Evolutionary conservation across 1,140 invertebrate genomes (phyloP), one percentile per base, ranked within the genome.

Genomic region (Trialeurodes vaporariorum): DNA sequence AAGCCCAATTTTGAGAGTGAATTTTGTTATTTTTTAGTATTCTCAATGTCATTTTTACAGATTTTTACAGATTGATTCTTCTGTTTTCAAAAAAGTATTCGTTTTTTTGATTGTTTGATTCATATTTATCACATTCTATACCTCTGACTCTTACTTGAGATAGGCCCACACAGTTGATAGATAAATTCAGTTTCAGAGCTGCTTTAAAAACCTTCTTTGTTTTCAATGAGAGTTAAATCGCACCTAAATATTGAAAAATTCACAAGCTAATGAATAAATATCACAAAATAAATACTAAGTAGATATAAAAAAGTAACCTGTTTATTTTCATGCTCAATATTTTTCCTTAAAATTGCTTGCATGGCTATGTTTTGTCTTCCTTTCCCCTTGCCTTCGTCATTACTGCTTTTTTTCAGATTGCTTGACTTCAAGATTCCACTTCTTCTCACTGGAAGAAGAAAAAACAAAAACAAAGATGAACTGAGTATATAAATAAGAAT

Each of bases 301-400:
- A 67, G 63, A 22, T 2, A 1, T 24, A 27, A 22, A 69, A 60
- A n/a, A 25, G 5, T 61, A 24, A 84, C 84, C 78, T 85, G 84
- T 77, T 85, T 85, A 69, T 79, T 81, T 61, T 81, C 81, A 75
- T 84, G 82, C 69, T 82, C 81, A 68, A 70, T 70, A 68, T 84
- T 81, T 72, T 84, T 85, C 68, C 82, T 79, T 79, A 87, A 83
- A 72, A 89, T 87, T 68, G 88, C 87, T 74, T 91, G 89, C 80
- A 92, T 85, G 0, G 87, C 88, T 65, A 89, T 84, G 76, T 89
- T 90, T 68, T 85, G 81, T 73, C 86, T 75, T 69, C 79, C 75
- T 24, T 72, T 63, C 61, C 71, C 70, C 40, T 70, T 71, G 66
- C 59, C 49, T n/a, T 67, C 64, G 25, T 70, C 49, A 34, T 27